A percentile compares a stretch with the other conserved stretches of the same genome.
Conservation (phyloP, 2,113 vertebrate species). For the Zosterops hypoxanthus region DNA sequence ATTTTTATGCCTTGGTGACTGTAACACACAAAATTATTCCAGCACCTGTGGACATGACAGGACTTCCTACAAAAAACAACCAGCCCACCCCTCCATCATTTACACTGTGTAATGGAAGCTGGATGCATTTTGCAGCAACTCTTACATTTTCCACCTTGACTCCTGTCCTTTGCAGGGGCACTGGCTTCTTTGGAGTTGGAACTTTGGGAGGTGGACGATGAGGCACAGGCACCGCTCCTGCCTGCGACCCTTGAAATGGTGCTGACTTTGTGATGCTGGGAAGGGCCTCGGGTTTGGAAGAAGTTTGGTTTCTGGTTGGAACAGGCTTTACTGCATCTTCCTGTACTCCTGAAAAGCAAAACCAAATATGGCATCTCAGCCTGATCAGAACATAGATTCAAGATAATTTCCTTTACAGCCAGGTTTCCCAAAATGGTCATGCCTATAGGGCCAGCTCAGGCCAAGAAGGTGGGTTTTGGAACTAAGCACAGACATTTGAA, state of each 20-base stretch:
- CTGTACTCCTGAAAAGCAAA: slow-evolving; percentile 65
- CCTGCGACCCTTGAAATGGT: neutral
- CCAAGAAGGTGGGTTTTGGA: neutral
- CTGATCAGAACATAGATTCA: neutral
- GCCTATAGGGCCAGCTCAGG: neutral
- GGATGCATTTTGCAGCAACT: neutral
- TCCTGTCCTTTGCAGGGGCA: slow-evolving; percentile 47
- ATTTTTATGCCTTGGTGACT: neutral
- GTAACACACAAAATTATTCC: neutral
- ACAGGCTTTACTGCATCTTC: slow-evolving; percentile 48
- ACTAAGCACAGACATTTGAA: neutral
- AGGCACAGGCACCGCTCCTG: slow-evolving; percentile 46
- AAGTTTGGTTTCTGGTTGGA: slow-evolving; percentile 15
- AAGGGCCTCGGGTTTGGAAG: slow-evolving; percentile 25
- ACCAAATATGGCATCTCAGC: neutral
- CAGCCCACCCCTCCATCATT: neutral
- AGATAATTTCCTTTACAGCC: neutral
- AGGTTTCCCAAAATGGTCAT: neutral
- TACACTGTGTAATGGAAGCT: neutral
- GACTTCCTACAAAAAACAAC: neutral
- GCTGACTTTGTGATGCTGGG: neutral
- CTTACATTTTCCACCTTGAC: slow-evolving; percentile 44
- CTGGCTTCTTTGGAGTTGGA: slow-evolving; percentile 70
- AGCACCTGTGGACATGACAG: neutral
- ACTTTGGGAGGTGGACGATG: slow-evolving; percentile 77